Percentiles rank a stretch among this genome's conserved stretches.
phyloP scores from a whole-genome alignment of 92 coral and sea anemone species.

The Bergia puertoricense region DNA sequence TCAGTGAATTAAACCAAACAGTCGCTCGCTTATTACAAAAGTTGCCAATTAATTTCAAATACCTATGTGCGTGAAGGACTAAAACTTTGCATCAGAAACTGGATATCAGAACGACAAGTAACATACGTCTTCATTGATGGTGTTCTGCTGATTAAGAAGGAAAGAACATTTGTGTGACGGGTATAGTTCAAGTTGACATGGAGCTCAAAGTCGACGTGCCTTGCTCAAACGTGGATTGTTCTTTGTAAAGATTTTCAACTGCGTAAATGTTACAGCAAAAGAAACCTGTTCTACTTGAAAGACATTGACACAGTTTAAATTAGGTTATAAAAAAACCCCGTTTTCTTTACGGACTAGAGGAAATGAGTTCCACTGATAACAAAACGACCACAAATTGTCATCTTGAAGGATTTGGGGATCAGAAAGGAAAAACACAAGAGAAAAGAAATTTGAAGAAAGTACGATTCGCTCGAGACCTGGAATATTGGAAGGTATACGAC shows the following conservation, averaged over 20 bases:
- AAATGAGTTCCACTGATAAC: neutral
- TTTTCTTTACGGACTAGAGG: neutral
- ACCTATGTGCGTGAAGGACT: no score
- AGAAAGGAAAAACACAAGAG: constrained; percentile 7
- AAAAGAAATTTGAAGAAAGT: constrained; percentile 50
- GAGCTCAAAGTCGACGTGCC: neutral
- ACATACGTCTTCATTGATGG: neutral
- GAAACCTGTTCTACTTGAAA: neutral
- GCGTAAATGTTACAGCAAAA: neutral
- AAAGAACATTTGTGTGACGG: no score
- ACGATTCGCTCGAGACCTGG: constrained; percentile 71
- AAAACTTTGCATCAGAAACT: no score
- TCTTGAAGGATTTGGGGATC: neutral
- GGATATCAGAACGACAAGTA: neutral
- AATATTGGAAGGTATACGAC: constrained; percentile 72
- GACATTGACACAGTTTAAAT: neutral
- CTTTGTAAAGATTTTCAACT: neutral
- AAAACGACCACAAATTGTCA: neutral
- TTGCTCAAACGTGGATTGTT: neutral
- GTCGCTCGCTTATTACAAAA: neutral
- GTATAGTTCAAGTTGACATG: no score
- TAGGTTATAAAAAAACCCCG: neutral
- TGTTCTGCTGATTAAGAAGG: neutral
- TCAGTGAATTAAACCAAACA: neutral
- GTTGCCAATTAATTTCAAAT: no score